Percentiles rank a stretch among this genome's conserved stretches.
Evolutionary conservation across 2,888 invertebrate genomes (phyloP).

Genomic region (Smittia sp.): DNA sequence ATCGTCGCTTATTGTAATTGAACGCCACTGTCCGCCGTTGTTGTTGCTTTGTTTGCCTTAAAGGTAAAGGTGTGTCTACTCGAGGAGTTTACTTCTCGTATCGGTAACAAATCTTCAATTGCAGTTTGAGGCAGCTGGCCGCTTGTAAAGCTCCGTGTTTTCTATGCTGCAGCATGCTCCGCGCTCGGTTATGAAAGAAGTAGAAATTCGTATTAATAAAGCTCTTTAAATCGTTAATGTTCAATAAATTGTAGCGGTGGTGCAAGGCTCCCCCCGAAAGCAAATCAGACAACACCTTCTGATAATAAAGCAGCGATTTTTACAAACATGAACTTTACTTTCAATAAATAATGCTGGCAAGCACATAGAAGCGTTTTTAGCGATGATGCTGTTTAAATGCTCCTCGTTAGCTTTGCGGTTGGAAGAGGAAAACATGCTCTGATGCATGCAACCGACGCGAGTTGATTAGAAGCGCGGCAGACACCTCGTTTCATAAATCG

Average conservation of each 20-base stretch:
- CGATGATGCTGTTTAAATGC: slow-evolving; percentile 6
- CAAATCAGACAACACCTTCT: slow-evolving; percentile 38
- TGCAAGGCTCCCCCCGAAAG: slow-evolving; percentile 28
- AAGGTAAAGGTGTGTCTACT: slow-evolving; percentile 41
- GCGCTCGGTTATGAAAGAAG: slow-evolving; percentile 34
- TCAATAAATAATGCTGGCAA: not conserved
- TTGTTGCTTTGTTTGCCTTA: slow-evolving; percentile 2
- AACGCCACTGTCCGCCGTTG: slow-evolving; percentile 38
- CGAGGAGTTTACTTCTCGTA: slow-evolving; percentile 42
- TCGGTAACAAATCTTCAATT: slow-evolving; percentile 42
- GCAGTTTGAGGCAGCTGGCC: slow-evolving; percentile 41
- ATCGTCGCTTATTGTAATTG: slow-evolving; percentile 34
- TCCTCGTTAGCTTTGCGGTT: not conserved
- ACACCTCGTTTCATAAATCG: slow-evolving; percentile 25
- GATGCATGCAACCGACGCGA: slow-evolving; percentile 10
- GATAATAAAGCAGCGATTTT: slow-evolving; percentile 33
- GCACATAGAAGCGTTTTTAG: not conserved
- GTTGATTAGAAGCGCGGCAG: slow-evolving; percentile 14
- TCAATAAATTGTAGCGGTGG: slow-evolving; percentile 31
- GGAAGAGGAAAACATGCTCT: slow-evolving; percentile 1
- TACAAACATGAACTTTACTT: slow-evolving; percentile 36
- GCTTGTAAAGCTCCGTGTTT: slow-evolving; percentile 31
- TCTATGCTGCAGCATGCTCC: slow-evolving; percentile 2
- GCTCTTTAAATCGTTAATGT: slow-evolving; percentile 40
- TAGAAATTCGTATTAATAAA: slow-evolving; percentile 35